Evolutionary conservation across 1,140 invertebrate species (phyloP).

Genomic region (Pseudachorutes palmiensis): DNA sequence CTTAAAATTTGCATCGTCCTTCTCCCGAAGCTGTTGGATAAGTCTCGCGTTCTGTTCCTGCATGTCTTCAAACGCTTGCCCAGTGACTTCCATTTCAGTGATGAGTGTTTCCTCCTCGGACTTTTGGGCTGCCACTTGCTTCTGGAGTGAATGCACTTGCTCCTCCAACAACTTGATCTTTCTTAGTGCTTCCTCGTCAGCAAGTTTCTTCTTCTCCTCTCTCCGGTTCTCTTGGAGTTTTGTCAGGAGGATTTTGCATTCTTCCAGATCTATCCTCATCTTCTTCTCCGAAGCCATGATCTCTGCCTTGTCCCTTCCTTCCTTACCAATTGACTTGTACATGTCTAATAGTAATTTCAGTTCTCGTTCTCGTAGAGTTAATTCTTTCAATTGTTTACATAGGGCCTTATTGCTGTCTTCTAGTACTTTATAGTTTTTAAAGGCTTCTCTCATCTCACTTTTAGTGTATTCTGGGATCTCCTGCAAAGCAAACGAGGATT

Average conservation of each 20-base stretch:
- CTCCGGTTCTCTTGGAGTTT: constrained; percentile 82
- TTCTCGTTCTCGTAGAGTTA: constrained; percentile 38
- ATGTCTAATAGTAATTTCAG: constrained; percentile 90
- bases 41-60: constrained; percentile 95
- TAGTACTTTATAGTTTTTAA: neutral
- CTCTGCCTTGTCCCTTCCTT: constrained; percentile 91
- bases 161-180: constrained; percentile 94
- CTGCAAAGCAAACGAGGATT: constrained; percentile 48
- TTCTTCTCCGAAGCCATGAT: constrained; percentile 92
- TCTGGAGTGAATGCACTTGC: constrained; percentile 53
- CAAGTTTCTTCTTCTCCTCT: constrained; percentile 82
- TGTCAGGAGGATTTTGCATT: constrained; percentile 71
- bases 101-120: constrained; percentile 93
- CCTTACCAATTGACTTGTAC: constrained; percentile 94
- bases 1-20: constrained; percentile 99
- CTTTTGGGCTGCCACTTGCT: constrained; percentile 45
- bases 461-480: constrained; percentile 80
- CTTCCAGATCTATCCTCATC: constrained; percentile 77
- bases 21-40: constrained; percentile 91
- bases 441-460: constrained; percentile 51
- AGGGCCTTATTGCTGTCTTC: constrained; percentile 44
- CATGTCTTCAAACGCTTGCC: constrained; percentile 98
- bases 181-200: constrained; percentile 86
- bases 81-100: constrained; percentile 98
- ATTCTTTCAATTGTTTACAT: constrained; percentile 31